Base-by-base conservation (phyloP, 2,113 vertebrate genomes). In the Eolophus roseicapilla region DNA sequence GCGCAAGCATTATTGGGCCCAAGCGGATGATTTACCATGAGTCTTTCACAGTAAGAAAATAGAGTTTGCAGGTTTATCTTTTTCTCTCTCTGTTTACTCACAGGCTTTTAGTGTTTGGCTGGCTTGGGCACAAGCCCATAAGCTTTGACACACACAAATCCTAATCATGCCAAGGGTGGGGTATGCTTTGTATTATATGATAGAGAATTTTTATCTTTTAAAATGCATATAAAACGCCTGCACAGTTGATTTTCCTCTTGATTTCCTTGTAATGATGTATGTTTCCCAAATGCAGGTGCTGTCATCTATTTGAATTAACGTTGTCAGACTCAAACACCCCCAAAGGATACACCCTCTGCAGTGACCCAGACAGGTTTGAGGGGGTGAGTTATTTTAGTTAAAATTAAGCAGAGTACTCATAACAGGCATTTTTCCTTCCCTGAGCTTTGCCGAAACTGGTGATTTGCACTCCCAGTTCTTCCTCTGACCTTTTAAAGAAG, bases 21-120 rank as follows among this genome's bases (percentile, higher is more conserved):
- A 11, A 57, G 89, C 31, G 6, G 39, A 25, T 64, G 52, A 77
- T 43, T 95, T 50, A 89, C 73, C 11, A 4, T 11, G 0, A 53
- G 60, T 65, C 64, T 82, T 93, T 93, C 78, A 79, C 76, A 6
- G 43, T 17, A 47, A 91, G 62, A 92, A 95, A 97, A 87, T 14
- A 81, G 55, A 80, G 46, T 69, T 95, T 88, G 73, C 82, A 25
- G 82, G 75, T 27, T 78, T 82, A 19, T 57, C 23, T 52, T 71
- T 70, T 57, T 70, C 76, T 50, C 16, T 35, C 35, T 74, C 55
- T 37, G 27, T 92, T 37, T 90, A 73, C 75, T 78, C 57, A 47
- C 37, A 44, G 57, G 52, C 65, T 90, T 92, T 82, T 88, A 70
- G 60, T 57, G 62, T 74, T 91, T 89, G 46, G 27, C 80, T 76